Evolutionary conservation across 1,140 invertebrate species (phyloP).

Genomic region (Atopsyche davidsoni): DNA sequence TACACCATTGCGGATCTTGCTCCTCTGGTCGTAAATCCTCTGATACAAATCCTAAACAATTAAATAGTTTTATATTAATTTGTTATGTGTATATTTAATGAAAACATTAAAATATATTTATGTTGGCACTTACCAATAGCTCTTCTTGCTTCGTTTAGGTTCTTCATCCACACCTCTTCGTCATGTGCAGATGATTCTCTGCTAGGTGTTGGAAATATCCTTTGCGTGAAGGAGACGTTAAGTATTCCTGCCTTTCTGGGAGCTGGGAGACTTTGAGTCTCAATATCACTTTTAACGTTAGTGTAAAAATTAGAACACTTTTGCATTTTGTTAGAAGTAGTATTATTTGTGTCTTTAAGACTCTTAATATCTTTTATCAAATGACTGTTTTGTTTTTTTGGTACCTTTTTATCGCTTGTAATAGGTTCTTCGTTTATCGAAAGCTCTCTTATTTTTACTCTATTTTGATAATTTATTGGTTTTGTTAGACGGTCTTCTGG

Average conservation of each 20-base stretch:
- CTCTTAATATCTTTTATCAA: constrained; percentile 12
- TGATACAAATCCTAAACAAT: constrained; percentile 52
- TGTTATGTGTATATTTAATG: background rate
- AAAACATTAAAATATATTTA: constrained; percentile 1
- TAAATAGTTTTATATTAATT: constrained; percentile 6
- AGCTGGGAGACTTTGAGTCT: constrained; percentile 45
- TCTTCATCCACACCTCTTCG: constrained; percentile 77
- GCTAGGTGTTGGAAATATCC: constrained; percentile 75
- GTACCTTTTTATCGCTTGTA: no score
- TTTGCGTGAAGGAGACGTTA: constrained; percentile 65
- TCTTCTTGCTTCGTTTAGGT: constrained; percentile 67
- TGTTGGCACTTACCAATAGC: constrained; percentile 48
- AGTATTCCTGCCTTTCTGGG: constrained; percentile 56
- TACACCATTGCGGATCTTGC: constrained; percentile 74
- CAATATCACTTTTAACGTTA: constrained; percentile 38
- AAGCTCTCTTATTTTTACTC: no score
- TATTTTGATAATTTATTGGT: no score
- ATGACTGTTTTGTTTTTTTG: constrained; percentile 6
- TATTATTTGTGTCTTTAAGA: constrained; percentile 11
- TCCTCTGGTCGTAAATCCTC: constrained; percentile 76
- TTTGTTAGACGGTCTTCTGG: no score
- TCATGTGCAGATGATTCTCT: constrained; percentile 67
- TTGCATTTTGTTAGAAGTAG: constrained; percentile 22
- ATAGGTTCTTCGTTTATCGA: no score
- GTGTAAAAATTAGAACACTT: constrained; percentile 40